A percentile compares a stretch with the other conserved stretches of the same genome.
phyloP scores from a whole-genome alignment of 2,797 vertebrate species.

The Sebastes cheni region DNA sequence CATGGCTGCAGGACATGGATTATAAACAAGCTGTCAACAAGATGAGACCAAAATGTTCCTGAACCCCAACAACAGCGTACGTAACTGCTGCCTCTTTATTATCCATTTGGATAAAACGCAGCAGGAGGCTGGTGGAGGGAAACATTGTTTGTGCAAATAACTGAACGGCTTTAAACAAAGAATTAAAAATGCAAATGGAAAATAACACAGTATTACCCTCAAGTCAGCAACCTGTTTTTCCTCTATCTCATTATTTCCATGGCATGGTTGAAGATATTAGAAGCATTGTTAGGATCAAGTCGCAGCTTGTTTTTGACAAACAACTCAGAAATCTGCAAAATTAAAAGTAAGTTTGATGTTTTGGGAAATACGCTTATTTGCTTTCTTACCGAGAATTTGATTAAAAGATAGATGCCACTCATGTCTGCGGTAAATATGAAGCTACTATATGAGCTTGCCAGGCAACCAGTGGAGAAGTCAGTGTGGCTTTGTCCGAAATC shows the following conservation, averaged over 20 bases:
- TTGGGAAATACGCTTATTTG: neutral
- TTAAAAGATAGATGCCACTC: neutral
- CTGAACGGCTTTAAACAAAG: conserved; percentile 15
- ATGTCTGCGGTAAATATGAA: neutral
- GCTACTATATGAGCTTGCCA: no score
- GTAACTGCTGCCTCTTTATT: neutral
- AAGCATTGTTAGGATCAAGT: neutral
- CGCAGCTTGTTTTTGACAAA: neutral
- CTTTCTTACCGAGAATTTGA: neutral
- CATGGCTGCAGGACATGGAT: neutral
- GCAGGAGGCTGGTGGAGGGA: neutral
- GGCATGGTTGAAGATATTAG: neutral
- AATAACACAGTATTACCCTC: neutral
- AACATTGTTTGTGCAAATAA: neutral
- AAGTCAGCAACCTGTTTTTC: neutral
- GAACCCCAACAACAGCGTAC: neutral
- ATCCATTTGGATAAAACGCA: neutral
- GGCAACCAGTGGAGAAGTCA: no score
- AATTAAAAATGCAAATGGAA: conserved; percentile 13
- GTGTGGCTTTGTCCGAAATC: no score
- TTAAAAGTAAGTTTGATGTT: neutral
- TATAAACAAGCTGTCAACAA: conserved; percentile 50
- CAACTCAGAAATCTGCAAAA: neutral
- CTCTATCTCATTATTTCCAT: conserved; percentile 1
- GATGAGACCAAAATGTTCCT: conserved; percentile 34